Evolutionary conservation across 53 echinoderm and acorn worm genomes (phyloP).

Genomic region (Echinarachnius parma): DNA sequence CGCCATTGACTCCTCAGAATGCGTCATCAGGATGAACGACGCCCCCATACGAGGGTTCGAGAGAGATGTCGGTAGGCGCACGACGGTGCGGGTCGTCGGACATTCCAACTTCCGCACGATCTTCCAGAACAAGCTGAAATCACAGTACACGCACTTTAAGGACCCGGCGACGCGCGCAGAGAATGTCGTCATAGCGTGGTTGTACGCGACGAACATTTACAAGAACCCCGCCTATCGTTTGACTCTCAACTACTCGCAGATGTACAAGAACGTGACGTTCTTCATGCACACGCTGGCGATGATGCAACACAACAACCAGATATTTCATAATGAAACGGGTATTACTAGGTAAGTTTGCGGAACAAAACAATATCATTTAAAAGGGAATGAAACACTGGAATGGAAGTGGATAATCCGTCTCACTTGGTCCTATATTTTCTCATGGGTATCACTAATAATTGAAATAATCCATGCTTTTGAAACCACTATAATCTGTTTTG

Average conservation of each 20-base stretch:
- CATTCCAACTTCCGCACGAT: slow-evolving; percentile 82
- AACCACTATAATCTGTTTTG: too few species aligned
- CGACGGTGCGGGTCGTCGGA: slow-evolving; percentile 81
- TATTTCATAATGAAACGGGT: slow-evolving; percentile 80
- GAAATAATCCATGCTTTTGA: too few species aligned
- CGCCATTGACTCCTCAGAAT: slow-evolving; percentile 71
- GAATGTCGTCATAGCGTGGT: slow-evolving; percentile 73
- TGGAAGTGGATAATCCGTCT: too few species aligned
- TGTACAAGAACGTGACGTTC: slow-evolving; percentile 76
- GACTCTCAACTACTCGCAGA: slow-evolving; percentile 80
- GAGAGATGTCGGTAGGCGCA: slow-evolving; percentile 65
- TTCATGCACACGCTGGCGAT: slow-evolving; percentile 83
- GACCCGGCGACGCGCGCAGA: slow-evolving; percentile 52
- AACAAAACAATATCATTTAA: too few species aligned
- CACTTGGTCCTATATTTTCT: too few species aligned
- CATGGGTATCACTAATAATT: too few species aligned
- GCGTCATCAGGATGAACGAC: slow-evolving; percentile 90
- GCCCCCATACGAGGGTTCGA: slow-evolving; percentile 77
- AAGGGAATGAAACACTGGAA: too few species aligned
- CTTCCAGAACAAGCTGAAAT: slow-evolving; percentile 64
- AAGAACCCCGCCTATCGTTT: slow-evolving; percentile 75
- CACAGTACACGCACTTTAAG: slow-evolving; percentile 63
- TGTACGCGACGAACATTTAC: slow-evolving; percentile 85
- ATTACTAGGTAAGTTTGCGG: slow-evolving; percentile 73
- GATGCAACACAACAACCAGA: slow-evolving; percentile 82